Base-by-base conservation (phyloP, 2,888 invertebrate species). In the Agonopterix heracliana region DNA sequence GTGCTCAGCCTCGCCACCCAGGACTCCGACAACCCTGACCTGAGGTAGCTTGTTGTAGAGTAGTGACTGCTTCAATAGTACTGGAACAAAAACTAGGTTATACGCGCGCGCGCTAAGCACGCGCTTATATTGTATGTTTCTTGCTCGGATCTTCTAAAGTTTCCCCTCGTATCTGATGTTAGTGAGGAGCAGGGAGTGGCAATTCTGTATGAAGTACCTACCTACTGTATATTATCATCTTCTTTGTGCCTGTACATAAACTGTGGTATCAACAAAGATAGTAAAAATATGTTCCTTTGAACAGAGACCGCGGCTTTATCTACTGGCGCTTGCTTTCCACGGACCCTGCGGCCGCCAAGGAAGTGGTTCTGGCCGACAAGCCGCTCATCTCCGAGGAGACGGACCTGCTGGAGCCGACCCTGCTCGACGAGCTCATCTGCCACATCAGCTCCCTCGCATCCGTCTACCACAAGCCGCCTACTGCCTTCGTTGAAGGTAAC, bases 381-480 rank as follows among this genome's bases (percentile, higher is more conserved):
- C 99, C 99, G 1, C 90, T 99, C 48, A 99, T 99, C 74, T 98
- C 98, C 0, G 99, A 99, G 79, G 99, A 99, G 89, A 99, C 99
- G 0, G 99, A 99, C 89, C 89, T 99, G 43, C 85, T 99, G 59
- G 99, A 99, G 78, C 99, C 99, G 0, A 99, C 99, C 0, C 88
- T 99, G 41, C 86, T 99, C 54, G 99, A 99, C 79, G 99, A 99
- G 83, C 91, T 99, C 50, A 98, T 99, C 71, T 99, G 99, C 76
- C 99, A 99, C 83, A 99, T 99, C 71, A 98, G 98, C 54, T 97
- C 97, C 43, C 90, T 99, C 60, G 99, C 99, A 0, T 97, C 98
- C 41, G 99, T 99, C 9, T 99, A 99, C 76, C 99, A 99, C 75
- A 99, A 99, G 78, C 99, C 99, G 14, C 99, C 99, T 0, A 96